Base-by-base conservation (phyloP, 92 coral and sea anemone species). In the Chrysogorgia sp. region DNA sequence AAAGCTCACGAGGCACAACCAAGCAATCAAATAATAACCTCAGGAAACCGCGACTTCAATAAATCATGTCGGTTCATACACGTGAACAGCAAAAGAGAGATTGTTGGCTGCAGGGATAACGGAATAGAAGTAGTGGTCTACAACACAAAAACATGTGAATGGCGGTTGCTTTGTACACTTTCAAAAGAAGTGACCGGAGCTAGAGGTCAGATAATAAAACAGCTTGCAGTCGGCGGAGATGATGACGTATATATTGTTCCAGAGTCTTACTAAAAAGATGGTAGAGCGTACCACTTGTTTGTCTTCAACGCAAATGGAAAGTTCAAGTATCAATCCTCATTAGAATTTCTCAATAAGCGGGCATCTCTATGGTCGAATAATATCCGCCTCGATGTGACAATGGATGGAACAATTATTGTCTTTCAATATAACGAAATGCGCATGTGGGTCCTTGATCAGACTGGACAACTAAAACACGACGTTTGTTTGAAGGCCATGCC, bases 31-130 rank as follows among this genome's bases (percentile, higher is more conserved):
- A 14, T 17, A 10, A 29, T 5, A 1, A 22, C 63, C 12, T 31
- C 1, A 14, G 25, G 10, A 24, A 25, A 14, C 10, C 10, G 25
- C 23, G 30, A n/a, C 0, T 15, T 17, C 1, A 31, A 24, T 34
- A n/a, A n/a, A n/a, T n/a, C n/a, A n/a, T n/a, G n/a, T n/a, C n/a
- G n/a, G n/a, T 8, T 19, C 2, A 15, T 31, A 4, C 40, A 14
- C 20, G 14, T 65, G 47, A 65, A 65, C 53, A 65, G 52, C 53
- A 65, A 40, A 40, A 22, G 72, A 65, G 50, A 37, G 48, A 65
- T 65, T 40, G 21, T 65, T n/a, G 34, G 21, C 37, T n/a, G 34
- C 0, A 65, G 3, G 29, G 13, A 21, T 0, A 5, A 25, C 19
- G 23, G 52, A 0, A 25, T 12, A 10, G 25, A 19, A 9, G 24